Conservation (phyloP, 2,888 invertebrate species). For the Muscina levida region DNA sequence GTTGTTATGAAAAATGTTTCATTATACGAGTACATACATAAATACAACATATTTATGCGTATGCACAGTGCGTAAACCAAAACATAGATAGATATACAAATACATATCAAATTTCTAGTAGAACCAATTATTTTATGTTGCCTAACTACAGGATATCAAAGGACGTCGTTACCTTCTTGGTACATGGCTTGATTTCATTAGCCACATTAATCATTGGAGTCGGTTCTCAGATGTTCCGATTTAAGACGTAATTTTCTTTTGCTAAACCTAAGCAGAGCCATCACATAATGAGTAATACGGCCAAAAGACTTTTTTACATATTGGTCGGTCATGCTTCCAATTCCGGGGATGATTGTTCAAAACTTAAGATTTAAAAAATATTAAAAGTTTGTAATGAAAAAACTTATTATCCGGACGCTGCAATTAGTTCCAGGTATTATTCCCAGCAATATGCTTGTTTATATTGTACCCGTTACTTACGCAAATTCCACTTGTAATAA, state of each 20-base stretch:
- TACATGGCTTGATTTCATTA: no score
- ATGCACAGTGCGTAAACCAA: neutral
- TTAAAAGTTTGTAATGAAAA: conserved; percentile 28
- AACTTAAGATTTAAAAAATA: neutral
- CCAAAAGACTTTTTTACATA: no score
- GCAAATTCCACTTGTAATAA: conserved; percentile 36
- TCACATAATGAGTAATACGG: no score
- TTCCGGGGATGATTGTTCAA: conserved; percentile 1
- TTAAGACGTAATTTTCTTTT: no score
- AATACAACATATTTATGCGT: neutral
- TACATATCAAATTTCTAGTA: conserved; percentile 33
- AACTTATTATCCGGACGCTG: conserved; percentile 12
- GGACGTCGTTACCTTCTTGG: no score
- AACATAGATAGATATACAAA: neutral
- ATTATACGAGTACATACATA: neutral
- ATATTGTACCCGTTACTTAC: conserved; percentile 21
- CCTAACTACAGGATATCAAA: neutral
- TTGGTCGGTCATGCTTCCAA: no score
- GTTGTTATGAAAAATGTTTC: conserved; percentile 29
- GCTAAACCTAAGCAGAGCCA: no score
- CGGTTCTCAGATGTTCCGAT: no score
- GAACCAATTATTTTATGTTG: conserved; percentile 28
- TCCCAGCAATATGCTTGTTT: neutral
- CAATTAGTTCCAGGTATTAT: conserved; percentile 1
- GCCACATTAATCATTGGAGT: no score